Base-by-base conservation (phyloP, 1,140 invertebrate species). In the Melanaphis sacchari region DNA sequence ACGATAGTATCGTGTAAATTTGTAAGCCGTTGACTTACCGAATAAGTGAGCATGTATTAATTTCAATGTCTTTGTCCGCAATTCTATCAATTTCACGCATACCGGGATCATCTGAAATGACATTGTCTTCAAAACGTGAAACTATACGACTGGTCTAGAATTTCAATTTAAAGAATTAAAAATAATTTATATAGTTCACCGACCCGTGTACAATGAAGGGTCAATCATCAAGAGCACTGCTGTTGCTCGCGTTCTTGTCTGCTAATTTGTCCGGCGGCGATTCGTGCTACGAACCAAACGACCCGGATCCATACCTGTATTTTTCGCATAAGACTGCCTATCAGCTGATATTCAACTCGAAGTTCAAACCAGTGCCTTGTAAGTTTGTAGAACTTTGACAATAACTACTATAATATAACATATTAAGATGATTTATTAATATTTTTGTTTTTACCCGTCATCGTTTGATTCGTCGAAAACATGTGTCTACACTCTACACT, bases 251-350 rank as follows among this genome's bases (percentile, higher is more conserved):
- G 66, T 31, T 93, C 26, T 22, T 93, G 87, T 49, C 54, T 6
- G 54, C 87, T 24, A 18, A n/a, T 76, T 38, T 59, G 49, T 38
- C 54, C 15, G 36, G 93, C 18, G 52, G 95, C 41, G 95, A 94
- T n/a, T 82, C n/a, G 31, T 89, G 95, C 91, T 96, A 95, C 94
- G 95, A 95, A 93, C 94, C 94, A 0, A 94, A 95, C 3, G 95
- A 96, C 31, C 94, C 94, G 52, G 94, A 96, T 87, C 96, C 96
- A 0, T 96, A 96, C 85, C 93, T 96, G 9, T 94, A 95, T 66
- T 95, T 96, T 94, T 95, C 94, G 0, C 95, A 95, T 2, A 96
- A 96, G 94, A 96, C 96, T 18, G 95, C 96, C 2, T 96, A 96
- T 76, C 95, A 96, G 85, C 95, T 96, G 66, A 95, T 95, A 76